Conservation (phyloP, 2,797 vertebrate species). For the Huso huso region DNA sequence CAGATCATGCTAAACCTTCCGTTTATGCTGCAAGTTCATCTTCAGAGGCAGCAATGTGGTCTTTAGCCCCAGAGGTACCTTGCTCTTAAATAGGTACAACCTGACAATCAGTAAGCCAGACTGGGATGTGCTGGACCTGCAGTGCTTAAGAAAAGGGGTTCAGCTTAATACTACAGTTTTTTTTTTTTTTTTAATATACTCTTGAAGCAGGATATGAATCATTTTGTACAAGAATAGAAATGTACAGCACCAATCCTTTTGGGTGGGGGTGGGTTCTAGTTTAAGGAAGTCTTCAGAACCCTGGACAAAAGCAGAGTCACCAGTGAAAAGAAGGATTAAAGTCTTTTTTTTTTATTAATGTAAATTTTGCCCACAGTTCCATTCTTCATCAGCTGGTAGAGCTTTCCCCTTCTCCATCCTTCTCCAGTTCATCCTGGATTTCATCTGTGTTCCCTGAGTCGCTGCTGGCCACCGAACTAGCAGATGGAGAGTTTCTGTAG, state of each 20-base stretch:
- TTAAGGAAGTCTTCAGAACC: no score
- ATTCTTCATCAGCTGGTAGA: constrained; percentile 80
- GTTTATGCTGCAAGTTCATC: no score
- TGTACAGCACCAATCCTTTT: constrained; percentile 83
- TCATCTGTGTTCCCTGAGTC: constrained; percentile 98
- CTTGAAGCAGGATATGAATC: constrained; percentile 31
- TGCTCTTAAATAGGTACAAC: no score
- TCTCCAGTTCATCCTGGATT: constrained; percentile 87
- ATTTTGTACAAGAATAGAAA: constrained; percentile 63
- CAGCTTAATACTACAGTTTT: constrained; percentile 36
- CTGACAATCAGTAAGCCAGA: not conserved
- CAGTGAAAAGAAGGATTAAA: constrained; percentile 13
- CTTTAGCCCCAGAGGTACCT: no score
- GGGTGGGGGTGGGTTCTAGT: constrained; percentile 32
- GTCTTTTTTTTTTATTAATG: no score
- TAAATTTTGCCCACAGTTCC: not conserved
- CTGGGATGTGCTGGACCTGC: constrained; percentile 24
- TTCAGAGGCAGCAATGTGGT: no score
- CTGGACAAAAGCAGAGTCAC: constrained; percentile 15
- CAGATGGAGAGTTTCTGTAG: constrained; percentile 77
- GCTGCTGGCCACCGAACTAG: constrained; percentile 89
- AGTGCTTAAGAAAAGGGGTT: constrained; percentile 48
- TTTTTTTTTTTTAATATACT: constrained; percentile 21
- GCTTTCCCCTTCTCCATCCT: constrained; percentile 76
- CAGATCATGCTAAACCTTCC: no score